Conservation (phyloP, 2,113 vertebrate genomes). For the Sterrhoptilus dennistouni region DNA sequence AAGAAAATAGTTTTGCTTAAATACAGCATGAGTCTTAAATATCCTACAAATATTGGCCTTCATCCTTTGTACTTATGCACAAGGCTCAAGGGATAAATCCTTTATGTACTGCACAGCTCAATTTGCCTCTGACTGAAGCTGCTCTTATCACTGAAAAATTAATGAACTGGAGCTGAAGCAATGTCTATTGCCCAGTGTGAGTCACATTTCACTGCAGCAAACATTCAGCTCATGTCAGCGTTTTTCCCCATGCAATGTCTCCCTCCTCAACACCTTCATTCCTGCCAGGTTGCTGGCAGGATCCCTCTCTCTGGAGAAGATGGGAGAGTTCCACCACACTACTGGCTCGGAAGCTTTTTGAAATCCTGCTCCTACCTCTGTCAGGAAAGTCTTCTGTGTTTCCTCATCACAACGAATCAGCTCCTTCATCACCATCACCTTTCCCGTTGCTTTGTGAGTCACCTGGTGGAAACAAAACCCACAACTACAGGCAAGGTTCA, state of each 20-base stretch:
- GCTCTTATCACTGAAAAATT: slow-evolving; percentile 57
- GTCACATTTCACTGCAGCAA: slow-evolving; percentile 28
- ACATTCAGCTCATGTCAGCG: neutral
- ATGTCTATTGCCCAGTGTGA: neutral
- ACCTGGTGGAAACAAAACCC: slow-evolving; percentile 76
- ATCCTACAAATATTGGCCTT: neutral
- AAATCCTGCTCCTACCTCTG: slow-evolving; percentile 81
- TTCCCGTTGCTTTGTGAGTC: slow-evolving; percentile 94
- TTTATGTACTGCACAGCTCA: neutral
- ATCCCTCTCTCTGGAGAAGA: neutral
- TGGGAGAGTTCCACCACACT: neutral
- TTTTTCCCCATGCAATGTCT: neutral
- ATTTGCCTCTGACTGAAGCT: slow-evolving; percentile 22
- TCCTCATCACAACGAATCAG: slow-evolving; percentile 96
- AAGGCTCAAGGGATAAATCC: slow-evolving; percentile 41
- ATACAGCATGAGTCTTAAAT: neutral
- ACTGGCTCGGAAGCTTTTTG: neutral
- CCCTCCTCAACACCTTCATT: neutral
- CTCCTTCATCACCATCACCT: slow-evolving; percentile 99
- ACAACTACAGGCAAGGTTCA: slow-evolving; percentile 5
- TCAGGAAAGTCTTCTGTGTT: slow-evolving; percentile 95
- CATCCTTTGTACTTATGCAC: neutral
- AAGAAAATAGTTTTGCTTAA: neutral
- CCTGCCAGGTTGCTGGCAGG: neutral
- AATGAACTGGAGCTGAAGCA: slow-evolving; percentile 43